Evolutionary conservation across 92 coral and sea anemone genomes (phyloP).

Genomic region (Zoanthus sansibaricus): DNA sequence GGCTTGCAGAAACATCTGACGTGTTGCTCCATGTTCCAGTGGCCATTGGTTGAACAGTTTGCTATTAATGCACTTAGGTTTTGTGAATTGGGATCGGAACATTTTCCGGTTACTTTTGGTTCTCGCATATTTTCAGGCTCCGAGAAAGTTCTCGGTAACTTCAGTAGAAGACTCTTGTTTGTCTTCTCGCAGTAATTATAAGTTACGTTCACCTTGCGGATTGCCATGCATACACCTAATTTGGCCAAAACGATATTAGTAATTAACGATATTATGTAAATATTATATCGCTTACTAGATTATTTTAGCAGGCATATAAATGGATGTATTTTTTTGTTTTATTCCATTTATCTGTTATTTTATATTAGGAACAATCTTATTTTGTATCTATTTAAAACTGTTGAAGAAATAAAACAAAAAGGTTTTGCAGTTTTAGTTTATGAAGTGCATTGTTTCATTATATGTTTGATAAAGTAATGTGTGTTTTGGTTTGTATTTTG

Average conservation of each 20-base stretch:
- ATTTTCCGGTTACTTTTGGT: constrained; percentile 61
- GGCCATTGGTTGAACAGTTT: constrained; percentile 76
- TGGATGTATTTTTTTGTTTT: too few species aligned
- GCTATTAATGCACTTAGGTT: constrained; percentile 55
- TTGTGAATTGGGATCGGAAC: constrained; percentile 65
- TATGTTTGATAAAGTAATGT: too few species aligned
- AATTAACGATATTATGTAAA: too few species aligned
- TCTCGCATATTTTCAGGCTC: constrained; percentile 51
- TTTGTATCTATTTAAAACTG: too few species aligned
- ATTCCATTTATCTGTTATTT: too few species aligned
- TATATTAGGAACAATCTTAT: too few species aligned
- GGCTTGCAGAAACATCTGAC: constrained; percentile 73
- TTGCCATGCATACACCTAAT: constrained; percentile 69
- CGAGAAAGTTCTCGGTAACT: constrained; percentile 72
- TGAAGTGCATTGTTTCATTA: too few species aligned
- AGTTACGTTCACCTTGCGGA: constrained; percentile 53
- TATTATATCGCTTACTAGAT: too few species aligned
- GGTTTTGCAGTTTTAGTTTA: too few species aligned
- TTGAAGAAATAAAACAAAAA: too few species aligned
- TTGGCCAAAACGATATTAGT: neutral
- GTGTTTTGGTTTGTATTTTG: too few species aligned
- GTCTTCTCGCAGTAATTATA: constrained; percentile 71
- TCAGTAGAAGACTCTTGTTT: constrained; percentile 52
- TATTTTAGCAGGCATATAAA: too few species aligned
- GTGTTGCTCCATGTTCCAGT: constrained; percentile 65